Base-by-base conservation (phyloP, 2,797 vertebrate species). In the Gorsachius magnificus region DNA sequence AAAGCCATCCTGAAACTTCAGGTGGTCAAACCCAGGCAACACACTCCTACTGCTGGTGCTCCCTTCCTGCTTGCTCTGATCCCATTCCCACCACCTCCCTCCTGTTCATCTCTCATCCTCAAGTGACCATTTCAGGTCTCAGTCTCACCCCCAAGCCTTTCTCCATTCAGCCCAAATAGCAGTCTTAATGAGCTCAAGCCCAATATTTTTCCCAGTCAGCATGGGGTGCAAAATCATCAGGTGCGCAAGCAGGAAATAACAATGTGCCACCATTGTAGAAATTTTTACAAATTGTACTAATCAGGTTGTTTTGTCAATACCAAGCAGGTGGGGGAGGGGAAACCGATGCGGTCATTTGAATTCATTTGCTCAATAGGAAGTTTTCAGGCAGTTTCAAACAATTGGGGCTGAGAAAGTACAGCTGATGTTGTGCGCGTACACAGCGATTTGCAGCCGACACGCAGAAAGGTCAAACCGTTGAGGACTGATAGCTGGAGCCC, bases 341-440 rank as follows among this genome's bases (percentile, higher is more conserved):
- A 80, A 79, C 1, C 1, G 0, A 65, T 7, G 70, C 1, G 11
- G 58, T 79, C 60, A 28, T 65, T 90, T 65, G 12, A 63, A 63
- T 65, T 11, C 38, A 2, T 57, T 43, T 36, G 64, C 78, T 94
- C 53, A 12, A 4, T 94, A 58, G 82, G 92, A 97, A 93, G 90
- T 93, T 97, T 95, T 66, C 75, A 74, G 50, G 84, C 80, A 33
- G 82, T 88, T 95, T 60, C 64, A 35, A 96, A 95, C 77, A 94
- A 91, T 90, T 13, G 60, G 63, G 56, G 61, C 85, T 69, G 87
- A 50, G 70, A 84, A 94, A 78, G 68, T 11, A 5, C 21, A 57
- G 83, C 12, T 22, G 79, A 89, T 38, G 81, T 66, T 96, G 78
- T 96, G 91, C 50, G 71, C 86, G 85, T 31, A 22, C 64, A 15